Evolutionary conservation across 2,113 vertebrate genomes (phyloP).

Genomic region (Cinclus mexicanus): DNA sequence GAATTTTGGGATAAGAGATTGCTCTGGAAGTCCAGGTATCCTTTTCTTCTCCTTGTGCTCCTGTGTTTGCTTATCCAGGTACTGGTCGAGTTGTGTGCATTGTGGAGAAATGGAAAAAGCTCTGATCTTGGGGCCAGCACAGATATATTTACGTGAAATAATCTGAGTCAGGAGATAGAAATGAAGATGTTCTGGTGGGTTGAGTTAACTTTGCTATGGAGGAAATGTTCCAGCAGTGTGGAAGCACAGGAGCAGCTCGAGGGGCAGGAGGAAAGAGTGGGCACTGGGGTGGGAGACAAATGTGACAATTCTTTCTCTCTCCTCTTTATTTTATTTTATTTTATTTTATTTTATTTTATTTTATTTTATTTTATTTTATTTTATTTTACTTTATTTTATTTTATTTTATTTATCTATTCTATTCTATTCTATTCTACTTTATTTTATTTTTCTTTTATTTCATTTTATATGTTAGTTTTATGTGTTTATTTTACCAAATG

Average conservation of each 20-base stretch:
- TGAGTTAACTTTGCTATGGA: background rate
- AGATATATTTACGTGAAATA: background rate
- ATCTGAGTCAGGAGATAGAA: background rate
- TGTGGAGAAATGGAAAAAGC: background rate
- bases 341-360: no score
- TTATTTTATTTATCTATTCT: no score
- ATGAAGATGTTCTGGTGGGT: background rate
- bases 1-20: background rate
- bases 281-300: no score
- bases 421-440: no score
- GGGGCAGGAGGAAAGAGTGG: background rate
- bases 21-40: background rate
- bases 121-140: background rate
- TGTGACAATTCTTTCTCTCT: no score
- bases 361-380: no score
- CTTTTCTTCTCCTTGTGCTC: background rate
- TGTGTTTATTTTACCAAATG: background rate
- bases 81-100: rapidly evolving
- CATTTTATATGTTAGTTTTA: no score
- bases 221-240: background rate
- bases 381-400: no score
- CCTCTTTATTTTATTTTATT: no score
- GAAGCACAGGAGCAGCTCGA: background rate
- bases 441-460: no score
- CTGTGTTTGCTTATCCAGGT: background rate